Conservation (phyloP, 2,797 vertebrate species). For the Halcyon smyrnensis region DNA sequence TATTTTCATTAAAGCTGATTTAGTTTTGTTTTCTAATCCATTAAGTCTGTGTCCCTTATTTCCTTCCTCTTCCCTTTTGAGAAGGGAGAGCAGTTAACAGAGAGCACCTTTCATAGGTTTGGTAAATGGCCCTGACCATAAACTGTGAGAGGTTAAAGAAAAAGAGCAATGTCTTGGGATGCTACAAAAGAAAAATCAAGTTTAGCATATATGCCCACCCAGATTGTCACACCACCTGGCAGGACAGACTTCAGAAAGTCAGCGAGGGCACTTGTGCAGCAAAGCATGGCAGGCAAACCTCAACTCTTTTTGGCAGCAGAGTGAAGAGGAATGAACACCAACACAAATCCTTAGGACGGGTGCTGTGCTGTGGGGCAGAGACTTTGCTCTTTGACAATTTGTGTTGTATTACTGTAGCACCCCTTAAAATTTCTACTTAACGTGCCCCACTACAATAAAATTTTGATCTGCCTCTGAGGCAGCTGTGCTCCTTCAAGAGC, state of each 20-base stretch:
- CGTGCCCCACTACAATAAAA: rapidly evolving
- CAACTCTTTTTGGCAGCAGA: neutral
- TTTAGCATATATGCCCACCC: neutral
- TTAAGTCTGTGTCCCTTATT: neutral
- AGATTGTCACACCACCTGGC: neutral
- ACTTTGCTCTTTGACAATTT: neutral
- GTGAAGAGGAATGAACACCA: neutral
- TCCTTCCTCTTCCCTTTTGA: no score
- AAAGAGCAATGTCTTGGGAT: neutral
- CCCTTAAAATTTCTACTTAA: neutral
- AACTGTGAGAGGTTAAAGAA: no score
- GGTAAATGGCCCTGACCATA: no score
- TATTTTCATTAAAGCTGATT: neutral
- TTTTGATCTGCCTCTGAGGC: neutral
- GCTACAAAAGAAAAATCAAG: neutral
- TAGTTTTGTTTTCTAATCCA: neutral
- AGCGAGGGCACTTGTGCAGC: neutral
- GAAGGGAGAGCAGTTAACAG: no score
- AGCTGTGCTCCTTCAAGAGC: neutral
- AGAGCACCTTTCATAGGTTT: no score
- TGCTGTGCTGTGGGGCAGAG: no score
- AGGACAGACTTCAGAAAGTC: neutral
- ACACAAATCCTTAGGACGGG: neutral
- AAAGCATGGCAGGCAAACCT: neutral
- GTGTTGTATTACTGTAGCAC: rapidly evolving